Evolutionary conservation across 92 coral and sea anemone species (phyloP), one percentile per base, ranked within the genome.

Genomic region (Paragorgia papillata): DNA sequence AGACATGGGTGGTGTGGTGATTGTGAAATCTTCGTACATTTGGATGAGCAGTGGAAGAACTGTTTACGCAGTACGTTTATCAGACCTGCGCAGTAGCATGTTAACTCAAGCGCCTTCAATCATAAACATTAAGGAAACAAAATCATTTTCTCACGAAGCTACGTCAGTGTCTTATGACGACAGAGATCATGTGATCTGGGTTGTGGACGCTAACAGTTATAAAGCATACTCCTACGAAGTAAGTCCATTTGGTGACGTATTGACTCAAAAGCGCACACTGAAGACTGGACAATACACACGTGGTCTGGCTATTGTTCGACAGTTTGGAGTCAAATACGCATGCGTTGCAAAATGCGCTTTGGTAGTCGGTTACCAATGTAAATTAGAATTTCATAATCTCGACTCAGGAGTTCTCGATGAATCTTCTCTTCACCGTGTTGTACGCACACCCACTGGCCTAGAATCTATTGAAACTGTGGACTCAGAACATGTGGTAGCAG

Each of bases 361-460:
- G 83, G 73, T 85, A 21, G 82, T 88, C 39, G 98, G 91, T 53
- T 94, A 43, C 67, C 98, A 94, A 59, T 94, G 98, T 40, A 94
- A 92, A 62, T 82, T 94, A 21, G 98, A 94, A 70, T 94, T 94
- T 54, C 98, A 94, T 66, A 82, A 78, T 53, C 40, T 89, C 9
- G 82, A 68, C 34, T 76, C 75, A 13, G 86, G 85, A 22, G 84
- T 70, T 64, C 79, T 89, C 0, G 86, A 87, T 58, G 95, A 94
- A 62, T 57, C 88, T 20, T 86, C 97, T 13, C 77, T 94, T 22
- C 84, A 90, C 39, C 82, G 98, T 63, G 96, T 89, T 14, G 94
- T 94, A 9, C 87, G 98, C 27, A 89, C 94, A 67, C 98, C 98
- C 3, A 83, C 97, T 59, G 98, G 98, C 37, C 81, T 94, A 61